phyloP scores from a whole-genome alignment of 1,140 invertebrate genomes.

The Calliopsis andreniformis region DNA sequence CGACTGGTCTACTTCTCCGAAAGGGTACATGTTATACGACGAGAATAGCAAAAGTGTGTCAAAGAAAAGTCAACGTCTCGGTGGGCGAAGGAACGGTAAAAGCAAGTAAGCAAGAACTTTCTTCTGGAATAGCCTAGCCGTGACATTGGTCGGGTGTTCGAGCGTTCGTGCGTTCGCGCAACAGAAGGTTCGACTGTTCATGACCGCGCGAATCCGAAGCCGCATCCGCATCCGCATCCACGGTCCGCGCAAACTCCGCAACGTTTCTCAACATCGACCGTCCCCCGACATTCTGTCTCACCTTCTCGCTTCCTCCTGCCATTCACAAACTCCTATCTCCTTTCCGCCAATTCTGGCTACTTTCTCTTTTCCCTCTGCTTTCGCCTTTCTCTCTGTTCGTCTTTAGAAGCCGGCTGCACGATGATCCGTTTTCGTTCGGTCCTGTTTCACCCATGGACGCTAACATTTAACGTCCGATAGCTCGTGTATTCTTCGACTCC shows the following conservation, averaged over 20 bases:
- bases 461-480: neutral
- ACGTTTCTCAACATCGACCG: slow-evolving; percentile 22
- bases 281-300: neutral
- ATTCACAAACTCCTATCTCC: neutral
- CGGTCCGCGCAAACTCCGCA: neutral
- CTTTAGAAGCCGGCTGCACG: neutral
- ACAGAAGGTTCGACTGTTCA: too few relatives aligned
- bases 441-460: too few relatives aligned
- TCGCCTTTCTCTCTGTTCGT: slow-evolving; percentile 14
- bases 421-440: neutral
- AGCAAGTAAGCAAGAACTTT: neutral
- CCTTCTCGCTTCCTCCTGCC: neutral
- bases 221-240: neutral
- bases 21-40: neutral
- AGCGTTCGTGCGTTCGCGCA: slow-evolving; percentile 3
- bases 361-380: neutral
- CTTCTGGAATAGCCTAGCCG: slow-evolving; percentile 62
- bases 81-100: neutral
- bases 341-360: neutral
- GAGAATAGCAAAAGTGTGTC: slow-evolving; percentile 69
- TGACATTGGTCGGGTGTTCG: slow-evolving; percentile 76
- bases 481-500: too few relatives aligned
- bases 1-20: neutral
- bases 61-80: slow-evolving; percentile 66
- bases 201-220: neutral